These are phyloP conservation scores for Porites rus DNA, from an alignment of 92 coral and sea anemone genomes.

Conservation along the genomic window DNA sequence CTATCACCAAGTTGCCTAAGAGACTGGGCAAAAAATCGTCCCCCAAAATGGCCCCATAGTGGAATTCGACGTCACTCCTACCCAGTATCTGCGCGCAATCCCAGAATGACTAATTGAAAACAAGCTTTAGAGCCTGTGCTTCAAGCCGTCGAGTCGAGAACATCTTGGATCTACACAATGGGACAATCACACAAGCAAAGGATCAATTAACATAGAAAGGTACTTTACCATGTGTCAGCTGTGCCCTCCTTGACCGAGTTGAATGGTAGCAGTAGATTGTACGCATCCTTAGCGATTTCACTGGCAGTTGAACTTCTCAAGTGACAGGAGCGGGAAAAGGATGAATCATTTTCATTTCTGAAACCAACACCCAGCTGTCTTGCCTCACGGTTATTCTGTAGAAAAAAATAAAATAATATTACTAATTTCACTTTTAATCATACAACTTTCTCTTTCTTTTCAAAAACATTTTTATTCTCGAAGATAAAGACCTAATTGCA, in stretches of 20 bases:
- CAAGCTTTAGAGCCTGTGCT: too few relatives aligned
- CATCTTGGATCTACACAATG: too few relatives aligned
- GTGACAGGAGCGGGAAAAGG: conserved; percentile 81
- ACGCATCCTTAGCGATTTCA: conserved; percentile 68
- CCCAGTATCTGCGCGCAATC: too few relatives aligned
- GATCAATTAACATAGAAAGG: neutral
- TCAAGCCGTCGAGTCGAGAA: too few relatives aligned
- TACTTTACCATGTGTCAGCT: conserved; percentile 64
- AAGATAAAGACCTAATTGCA: too few relatives aligned
- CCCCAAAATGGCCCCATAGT: too few relatives aligned
- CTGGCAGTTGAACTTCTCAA: conserved; percentile 66
- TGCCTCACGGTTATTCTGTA: conserved; percentile 90
- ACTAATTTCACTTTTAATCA: neutral
- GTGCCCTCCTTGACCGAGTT: conserved; percentile 50
- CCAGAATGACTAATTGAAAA: too few relatives aligned
- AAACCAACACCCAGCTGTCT: conserved; percentile 79
- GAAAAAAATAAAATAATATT: neutral
- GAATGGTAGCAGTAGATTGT: conserved; percentile 75
- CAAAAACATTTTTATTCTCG: neutral
- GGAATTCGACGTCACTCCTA: too few relatives aligned
- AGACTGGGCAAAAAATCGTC: too few relatives aligned
- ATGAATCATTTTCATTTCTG: conserved; percentile 68
- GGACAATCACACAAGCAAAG: too few relatives aligned
- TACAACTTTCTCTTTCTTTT: neutral
- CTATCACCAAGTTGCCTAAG: too few relatives aligned